Evolutionary conservation across 2,113 vertebrate species (phyloP), one percentile per base, ranked within the genome.

Genomic region (Lanius ludovicianus): DNA sequence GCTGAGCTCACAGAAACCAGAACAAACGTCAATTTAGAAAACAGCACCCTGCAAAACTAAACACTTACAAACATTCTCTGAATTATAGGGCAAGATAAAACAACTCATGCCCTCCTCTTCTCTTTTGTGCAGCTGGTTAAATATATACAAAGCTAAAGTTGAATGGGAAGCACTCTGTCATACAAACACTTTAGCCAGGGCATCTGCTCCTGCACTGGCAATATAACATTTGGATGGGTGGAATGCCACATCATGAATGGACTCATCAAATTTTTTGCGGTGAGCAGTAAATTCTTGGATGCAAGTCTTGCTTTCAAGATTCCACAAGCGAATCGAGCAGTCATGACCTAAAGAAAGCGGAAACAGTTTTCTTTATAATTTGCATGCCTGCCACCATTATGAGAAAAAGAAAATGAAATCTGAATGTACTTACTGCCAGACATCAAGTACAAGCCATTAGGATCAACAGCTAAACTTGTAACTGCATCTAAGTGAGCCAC

Each of bases 151-250:
- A 98, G 97, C 98, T 97, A 98, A 96, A 96, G 96, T 92, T 93
- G 90, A 93, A 87, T 96, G 94, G 77, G 93, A 97, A 95, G 95
- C 90, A 96, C 84, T 92, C 91, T 95, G 98, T 99, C 99, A 99
- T 99, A 99, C 99, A 87, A 99, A 99, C 96, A 99, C 99, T 98
- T 99, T 99, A 78, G 99, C 99, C 93, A 99, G 98, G n/a, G 99
- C 99, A 46, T 99, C 99, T 15, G 99, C 99, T 87, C 99, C 99
- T 69, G 99, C 99, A 88, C 99, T 99, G 96, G 99, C 99, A 89
- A 99, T 99, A 95, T 99, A 99, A 97, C 99, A 99, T 98, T 99
- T 99, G 77, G 99, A 98, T 62, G 99, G 99, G 91, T 99, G 99
- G 95, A 99, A 99, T 94, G 99, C 99, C 98, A 99, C 99, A 69